Percentiles rank a stretch among this genome's conserved stretches.
phyloP scores from a whole-genome alignment of 2,113 vertebrate genomes.

The Coreoperca whiteheadi region DNA sequence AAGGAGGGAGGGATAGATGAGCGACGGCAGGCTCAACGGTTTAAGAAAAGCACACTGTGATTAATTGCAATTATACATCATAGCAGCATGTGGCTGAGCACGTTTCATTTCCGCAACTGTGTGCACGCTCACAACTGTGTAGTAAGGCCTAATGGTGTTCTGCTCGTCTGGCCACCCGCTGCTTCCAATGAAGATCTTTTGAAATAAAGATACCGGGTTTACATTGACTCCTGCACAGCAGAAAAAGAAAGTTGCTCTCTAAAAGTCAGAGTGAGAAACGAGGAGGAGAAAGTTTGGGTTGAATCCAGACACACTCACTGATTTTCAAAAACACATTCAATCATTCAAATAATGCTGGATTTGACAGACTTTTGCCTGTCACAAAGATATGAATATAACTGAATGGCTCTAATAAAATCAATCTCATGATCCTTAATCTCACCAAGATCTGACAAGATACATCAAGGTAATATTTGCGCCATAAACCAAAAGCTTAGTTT shows the following conservation, averaged over 20 bases:
- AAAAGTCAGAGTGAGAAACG: constrained; percentile 9
- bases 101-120: constrained; percentile 65
- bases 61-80: constrained; percentile 76
- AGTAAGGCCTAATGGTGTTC: constrained; percentile 67
- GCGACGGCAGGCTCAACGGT: constrained; percentile 34
- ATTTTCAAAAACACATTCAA: background rate
- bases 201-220: constrained; percentile 28
- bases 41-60: constrained; percentile 43
- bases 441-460: background rate
- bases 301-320: background rate
- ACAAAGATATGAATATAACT: background rate
- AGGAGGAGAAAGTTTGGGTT: background rate
- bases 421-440: background rate
- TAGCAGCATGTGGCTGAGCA: constrained; percentile 37
- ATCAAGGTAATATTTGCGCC: background rate
- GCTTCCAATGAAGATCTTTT: constrained; percentile 11
- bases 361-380: background rate
- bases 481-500: too few species aligned
- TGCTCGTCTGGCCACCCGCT: constrained; percentile 55
- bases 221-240: background rate
- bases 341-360: background rate
- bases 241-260: background rate
- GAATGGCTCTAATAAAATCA: background rate
- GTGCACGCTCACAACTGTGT: constrained; percentile 69
- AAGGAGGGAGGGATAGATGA: constrained; percentile 40